These are phyloP conservation scores for Phyllotis vaccarum DNA, from an alignment of 2,797 vertebrate genomes.

Conservation along the genomic window DNA sequence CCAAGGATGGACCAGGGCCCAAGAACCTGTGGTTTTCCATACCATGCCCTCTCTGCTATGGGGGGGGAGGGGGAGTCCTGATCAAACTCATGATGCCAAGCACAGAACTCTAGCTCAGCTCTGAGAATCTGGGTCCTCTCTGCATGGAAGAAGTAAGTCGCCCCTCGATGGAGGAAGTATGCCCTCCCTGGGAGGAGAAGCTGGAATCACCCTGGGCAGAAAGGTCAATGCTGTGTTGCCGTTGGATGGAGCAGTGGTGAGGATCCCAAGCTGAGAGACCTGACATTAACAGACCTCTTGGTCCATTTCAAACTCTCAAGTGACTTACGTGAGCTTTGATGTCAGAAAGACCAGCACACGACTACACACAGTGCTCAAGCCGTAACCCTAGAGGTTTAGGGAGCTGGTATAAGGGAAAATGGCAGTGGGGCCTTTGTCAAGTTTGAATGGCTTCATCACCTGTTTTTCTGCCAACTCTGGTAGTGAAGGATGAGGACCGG, in stretches of 20 bases:
- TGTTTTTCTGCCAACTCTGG: neutral
- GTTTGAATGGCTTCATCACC: rapidly evolving
- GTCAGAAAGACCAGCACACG: rapidly evolving
- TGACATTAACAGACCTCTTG: neutral
- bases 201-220: neutral
- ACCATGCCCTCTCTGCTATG: neutral
- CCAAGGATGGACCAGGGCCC: neutral
- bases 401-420: rapidly evolving
- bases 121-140: neutral
- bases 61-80: no score
- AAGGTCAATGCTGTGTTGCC: neutral
- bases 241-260: no score
- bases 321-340: rapidly evolving
- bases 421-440: rapidly evolving
- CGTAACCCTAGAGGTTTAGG: rapidly evolving
- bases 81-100: no score
- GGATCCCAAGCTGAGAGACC: neutral
- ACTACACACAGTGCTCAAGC: no score
- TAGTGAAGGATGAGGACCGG: no score
- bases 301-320: neutral
- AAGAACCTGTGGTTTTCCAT: neutral
- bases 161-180: neutral
- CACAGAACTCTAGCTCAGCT: neutral
- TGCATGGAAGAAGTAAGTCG: neutral
- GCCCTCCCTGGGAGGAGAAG: neutral